These are phyloP conservation scores for Heliconius nattereri DNA, from an alignment of 1,140 invertebrate genomes.

Conservation along the genomic window DNA sequence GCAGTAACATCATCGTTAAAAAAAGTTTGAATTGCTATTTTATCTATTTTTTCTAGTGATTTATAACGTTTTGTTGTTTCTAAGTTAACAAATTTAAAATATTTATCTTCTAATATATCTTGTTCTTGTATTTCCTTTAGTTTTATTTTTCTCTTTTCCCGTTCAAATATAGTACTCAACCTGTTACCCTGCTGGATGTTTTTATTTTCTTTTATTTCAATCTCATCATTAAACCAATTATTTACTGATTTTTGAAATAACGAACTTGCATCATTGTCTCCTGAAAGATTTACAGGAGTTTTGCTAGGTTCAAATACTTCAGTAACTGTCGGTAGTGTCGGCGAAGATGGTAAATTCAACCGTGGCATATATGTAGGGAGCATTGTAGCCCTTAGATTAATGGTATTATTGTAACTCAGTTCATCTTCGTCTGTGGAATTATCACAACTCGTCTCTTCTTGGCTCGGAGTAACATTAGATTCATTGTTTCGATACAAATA, in stretches of 20 bases:
- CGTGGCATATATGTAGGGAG: slow-evolving; percentile 55
- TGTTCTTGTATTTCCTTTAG: slow-evolving; percentile 16
- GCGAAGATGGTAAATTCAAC: slow-evolving; percentile 52
- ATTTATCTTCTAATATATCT: background rate
- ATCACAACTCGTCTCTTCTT: slow-evolving; percentile 40
- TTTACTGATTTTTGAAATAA: slow-evolving; percentile 45
- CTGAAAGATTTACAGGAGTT: slow-evolving; percentile 25
- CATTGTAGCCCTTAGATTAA: slow-evolving; percentile 51
- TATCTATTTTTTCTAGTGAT: background rate
- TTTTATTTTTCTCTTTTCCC: slow-evolving; percentile 26
- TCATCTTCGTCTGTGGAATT: slow-evolving; percentile 49
- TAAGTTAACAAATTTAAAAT: background rate
- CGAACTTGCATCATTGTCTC: slow-evolving; percentile 5
- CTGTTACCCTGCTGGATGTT: background rate
- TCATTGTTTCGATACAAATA: background rate
- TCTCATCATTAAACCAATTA: slow-evolving; percentile 41
- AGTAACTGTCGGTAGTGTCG: slow-evolving; percentile 62
- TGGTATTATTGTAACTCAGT: slow-evolving; percentile 27
- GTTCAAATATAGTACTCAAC: slow-evolving; percentile 20
- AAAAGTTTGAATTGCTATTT: background rate
- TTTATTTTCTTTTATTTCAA: slow-evolving; percentile 5
- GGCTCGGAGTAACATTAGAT: slow-evolving; percentile 18
- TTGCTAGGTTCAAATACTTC: slow-evolving; percentile 60
- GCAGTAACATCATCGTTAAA: background rate
- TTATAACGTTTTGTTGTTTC: background rate